Evolutionary conservation across 1,140 invertebrate species (phyloP), one percentile per base, ranked within the genome.

Genomic region (Trypoxylus dichotomus): DNA sequence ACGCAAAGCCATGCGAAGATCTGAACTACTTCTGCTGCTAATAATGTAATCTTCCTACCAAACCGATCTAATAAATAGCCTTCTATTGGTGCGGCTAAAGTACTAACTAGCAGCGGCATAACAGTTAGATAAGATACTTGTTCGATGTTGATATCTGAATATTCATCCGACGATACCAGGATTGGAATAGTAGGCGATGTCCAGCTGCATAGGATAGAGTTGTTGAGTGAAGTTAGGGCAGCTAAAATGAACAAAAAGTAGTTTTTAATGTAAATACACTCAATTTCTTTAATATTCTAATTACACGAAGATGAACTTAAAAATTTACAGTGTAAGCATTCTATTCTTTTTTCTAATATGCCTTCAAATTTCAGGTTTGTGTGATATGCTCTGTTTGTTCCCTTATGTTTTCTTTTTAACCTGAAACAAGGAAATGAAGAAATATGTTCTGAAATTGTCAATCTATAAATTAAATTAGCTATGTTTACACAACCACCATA

Each of bases 81-180:
- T 11, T 68, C 15, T 11, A 78, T 13, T 5, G 74, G 74, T 32
- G 37, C n/a, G 1, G 74, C 10, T 25, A 72, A 5, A 3, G 63
- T 75, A 1, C 58, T 43, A 13, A 43, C 27, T 29, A 78, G 13
- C 15, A 58, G 63, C n/a, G 74, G 63, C 60, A 78, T 78, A 5
- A 78, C 63, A 19, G 54, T 29, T n/a, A 78, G 72, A 27, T 78
- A 78, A 25, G 77, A 78, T 6, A 58, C 54, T 76, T 19, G 13
- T 47, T 78, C 77, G 0, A 76, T 71, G 74, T 29, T 72, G 11
- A 78, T 76, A 19, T 15, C 47, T 7, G 29, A 3, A 15, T 76
- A 74, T 21, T 74, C 29, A 7, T 72, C 43, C 25, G 74, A 75
- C 5, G 63, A 73, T n/a, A 71, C 68, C 21, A 43, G 75, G 15